Percentiles rank a stretch among this genome's conserved stretches.
Conservation (phyloP, 2,797 vertebrate species). For the Gastrophryne carolinensis region DNA sequence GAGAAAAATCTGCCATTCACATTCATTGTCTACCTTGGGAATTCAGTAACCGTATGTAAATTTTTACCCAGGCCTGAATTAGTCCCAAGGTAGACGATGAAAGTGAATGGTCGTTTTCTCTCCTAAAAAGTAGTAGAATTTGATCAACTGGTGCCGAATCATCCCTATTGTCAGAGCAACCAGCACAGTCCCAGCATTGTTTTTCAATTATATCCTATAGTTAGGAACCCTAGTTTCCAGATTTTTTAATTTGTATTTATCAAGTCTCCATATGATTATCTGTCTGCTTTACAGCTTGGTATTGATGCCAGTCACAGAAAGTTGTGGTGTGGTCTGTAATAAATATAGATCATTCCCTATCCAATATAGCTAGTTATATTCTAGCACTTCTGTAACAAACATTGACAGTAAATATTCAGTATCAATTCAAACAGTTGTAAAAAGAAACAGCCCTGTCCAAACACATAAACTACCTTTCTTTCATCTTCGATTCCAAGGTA, state of each 20-base stretch:
- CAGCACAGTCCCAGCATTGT: no score
- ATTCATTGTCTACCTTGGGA: no score
- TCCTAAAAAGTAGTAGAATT: no score
- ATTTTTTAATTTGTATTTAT: not conserved
- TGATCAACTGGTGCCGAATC: no score
- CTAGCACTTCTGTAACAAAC: conserved; percentile 1
- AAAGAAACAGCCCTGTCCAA: conserved; percentile 14
- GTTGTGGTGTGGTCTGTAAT: not conserved
- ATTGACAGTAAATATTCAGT: conserved; percentile 18
- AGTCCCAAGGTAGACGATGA: no score
- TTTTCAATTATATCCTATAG: no score
- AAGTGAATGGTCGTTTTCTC: no score
- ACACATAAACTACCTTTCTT: conserved; percentile 17
- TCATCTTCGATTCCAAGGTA: conserved; percentile 31
- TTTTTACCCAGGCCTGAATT: no score
- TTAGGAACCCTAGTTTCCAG: not conserved
- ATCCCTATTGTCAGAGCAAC: no score
- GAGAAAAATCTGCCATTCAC: no score
- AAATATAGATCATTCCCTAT: not conserved
- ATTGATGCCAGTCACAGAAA: not conserved
- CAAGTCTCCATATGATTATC: not conserved
- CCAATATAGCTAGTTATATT: not conserved
- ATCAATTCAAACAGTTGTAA: conserved; percentile 11
- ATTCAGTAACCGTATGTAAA: no score
- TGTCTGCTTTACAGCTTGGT: not conserved